A percentile compares a stretch with the other conserved stretches of the same genome.
phyloP scores from a whole-genome alignment of 1,140 invertebrate species.

The Drosophila bipectinata region DNA sequence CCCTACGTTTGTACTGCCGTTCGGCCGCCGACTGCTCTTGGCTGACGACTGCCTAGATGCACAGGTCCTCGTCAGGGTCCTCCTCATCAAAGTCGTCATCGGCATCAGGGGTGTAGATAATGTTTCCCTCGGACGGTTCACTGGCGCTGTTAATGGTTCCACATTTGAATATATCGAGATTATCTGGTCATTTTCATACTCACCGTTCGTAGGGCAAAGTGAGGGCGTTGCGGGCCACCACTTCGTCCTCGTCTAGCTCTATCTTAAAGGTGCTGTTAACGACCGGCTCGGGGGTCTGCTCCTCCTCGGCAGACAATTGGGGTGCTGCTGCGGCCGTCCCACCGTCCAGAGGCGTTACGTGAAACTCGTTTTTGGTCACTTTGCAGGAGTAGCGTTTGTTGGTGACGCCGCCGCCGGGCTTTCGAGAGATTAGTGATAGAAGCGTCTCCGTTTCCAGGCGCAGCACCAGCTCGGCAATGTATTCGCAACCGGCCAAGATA shows the following conservation, averaged over 20 bases:
- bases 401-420: conserved; percentile 59
- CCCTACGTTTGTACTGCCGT: conserved; percentile 79
- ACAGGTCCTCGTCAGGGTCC: conserved; percentile 85
- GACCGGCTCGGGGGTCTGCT: conserved; percentile 18
- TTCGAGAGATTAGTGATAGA: conserved; percentile 63
- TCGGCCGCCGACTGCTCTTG: conserved; percentile 26
- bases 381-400: conserved; percentile 65
- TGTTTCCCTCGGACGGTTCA: conserved; percentile 82
- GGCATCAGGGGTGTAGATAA: conserved; percentile 85
- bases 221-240: conserved; percentile 78
- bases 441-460: conserved; percentile 52
- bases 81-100: conserved; percentile 86
- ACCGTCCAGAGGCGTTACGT: conserved; percentile 42
- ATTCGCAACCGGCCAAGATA: conserved; percentile 70
- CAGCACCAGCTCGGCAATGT: conserved; percentile 70
- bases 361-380: conserved; percentile 63
- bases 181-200: not conserved
- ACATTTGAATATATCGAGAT: too few relatives aligned
- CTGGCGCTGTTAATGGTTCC: conserved; percentile 39
- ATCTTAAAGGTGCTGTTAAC: conserved; percentile 78
- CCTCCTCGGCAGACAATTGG: conserved; percentile 7
- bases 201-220: conserved; percentile 83
- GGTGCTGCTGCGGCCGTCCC: not conserved
- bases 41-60: conserved; percentile 50
- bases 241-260: conserved; percentile 77